Conservation (phyloP, 2,113 vertebrate genomes). For the Zingel zingel region DNA sequence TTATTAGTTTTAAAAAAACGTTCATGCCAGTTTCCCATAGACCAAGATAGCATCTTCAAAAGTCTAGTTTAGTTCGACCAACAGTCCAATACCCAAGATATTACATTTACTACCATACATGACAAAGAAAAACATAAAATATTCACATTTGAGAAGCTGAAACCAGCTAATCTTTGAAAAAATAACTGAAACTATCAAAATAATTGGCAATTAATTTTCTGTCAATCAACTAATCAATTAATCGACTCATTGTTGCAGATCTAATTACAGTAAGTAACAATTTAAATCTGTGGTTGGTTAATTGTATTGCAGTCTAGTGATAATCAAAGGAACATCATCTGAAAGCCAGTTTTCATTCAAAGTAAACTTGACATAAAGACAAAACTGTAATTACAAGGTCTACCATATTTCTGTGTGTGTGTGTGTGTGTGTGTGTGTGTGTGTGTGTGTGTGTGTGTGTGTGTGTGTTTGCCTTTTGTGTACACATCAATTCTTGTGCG, state of each 20-base stretch:
- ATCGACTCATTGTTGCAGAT: not conserved
- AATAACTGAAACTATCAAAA: not conserved
- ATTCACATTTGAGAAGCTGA: too few relatives aligned
- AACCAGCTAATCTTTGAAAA: too few relatives aligned
- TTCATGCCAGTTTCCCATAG: not conserved
- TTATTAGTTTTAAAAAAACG: not conserved
- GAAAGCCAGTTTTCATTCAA: not conserved
- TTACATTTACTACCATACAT: too few relatives aligned
- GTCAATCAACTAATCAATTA: not conserved
- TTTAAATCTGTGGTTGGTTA: not conserved
- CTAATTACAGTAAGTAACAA: not conserved
- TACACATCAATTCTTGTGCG: not conserved
- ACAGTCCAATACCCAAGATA: too few relatives aligned
- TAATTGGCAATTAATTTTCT: not conserved
- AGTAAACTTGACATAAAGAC: conserved; percentile 18
- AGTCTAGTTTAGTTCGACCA: not conserved
- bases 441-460: not conserved
- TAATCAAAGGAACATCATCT: not conserved
- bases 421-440: not conserved
- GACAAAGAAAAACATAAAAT: too few relatives aligned
- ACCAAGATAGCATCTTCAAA: not conserved
- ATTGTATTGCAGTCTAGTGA: not conserved
- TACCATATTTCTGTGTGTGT: not conserved
- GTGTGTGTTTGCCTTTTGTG: not conserved
- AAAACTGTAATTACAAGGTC: conserved; percentile 10